Evolutionary conservation across 2,113 vertebrate genomes (phyloP).

Genomic region (Seriola aureovittata): DNA sequence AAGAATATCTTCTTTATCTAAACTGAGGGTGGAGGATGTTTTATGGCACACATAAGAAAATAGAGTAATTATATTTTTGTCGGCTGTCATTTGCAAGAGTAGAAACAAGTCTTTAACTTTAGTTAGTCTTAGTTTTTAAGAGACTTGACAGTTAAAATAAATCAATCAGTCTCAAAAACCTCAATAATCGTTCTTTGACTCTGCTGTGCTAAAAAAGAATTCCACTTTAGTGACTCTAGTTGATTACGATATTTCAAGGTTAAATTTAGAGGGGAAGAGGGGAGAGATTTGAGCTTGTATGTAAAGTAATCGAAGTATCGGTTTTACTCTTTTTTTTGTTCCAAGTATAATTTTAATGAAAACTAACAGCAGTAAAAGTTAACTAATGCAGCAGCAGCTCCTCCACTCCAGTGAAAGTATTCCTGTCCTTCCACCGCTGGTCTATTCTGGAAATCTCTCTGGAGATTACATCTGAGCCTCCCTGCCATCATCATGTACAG

Average conservation of each 20-base stretch:
- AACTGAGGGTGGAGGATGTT: neutral
- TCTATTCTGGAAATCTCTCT: constrained; percentile 63
- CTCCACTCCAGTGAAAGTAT: constrained; percentile 23
- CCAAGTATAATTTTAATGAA: neutral
- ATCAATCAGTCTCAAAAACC: neutral
- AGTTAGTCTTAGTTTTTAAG: neutral
- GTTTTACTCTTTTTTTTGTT: neutral
- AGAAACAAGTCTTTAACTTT: neutral
- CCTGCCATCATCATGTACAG: constrained; percentile 52
- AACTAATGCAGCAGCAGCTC: neutral
- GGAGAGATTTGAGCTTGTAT: neutral
- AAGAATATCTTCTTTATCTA: neutral
- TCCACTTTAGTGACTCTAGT: neutral
- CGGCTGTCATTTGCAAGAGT: neutral
- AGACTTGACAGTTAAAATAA: neutral
- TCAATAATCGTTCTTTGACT: neutral
- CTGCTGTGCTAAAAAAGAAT: neutral
- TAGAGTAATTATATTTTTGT: neutral
- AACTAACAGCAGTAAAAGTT: neutral
- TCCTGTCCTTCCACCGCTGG: constrained; percentile 40
- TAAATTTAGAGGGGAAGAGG: neutral
- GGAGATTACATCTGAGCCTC: constrained; percentile 46
- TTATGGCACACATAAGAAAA: neutral
- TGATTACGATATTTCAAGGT: neutral
- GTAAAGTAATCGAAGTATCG: neutral